Evolutionary conservation across 2,113 vertebrate genomes (phyloP).

Genomic region (Platycercus adscitus): DNA sequence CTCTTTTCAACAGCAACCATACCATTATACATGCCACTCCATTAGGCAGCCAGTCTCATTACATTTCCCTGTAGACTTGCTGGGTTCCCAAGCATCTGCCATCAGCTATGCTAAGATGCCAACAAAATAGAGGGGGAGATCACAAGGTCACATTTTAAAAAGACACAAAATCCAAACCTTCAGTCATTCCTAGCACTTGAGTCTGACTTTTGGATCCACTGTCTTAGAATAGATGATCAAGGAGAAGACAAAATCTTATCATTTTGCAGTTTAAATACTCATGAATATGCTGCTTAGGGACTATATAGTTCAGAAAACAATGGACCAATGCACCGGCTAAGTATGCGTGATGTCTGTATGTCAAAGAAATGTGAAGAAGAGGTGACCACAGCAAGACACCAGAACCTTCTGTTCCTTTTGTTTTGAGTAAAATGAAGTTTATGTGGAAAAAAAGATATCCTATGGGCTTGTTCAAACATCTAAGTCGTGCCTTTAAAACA

Average conservation of each 20-base stretch:
- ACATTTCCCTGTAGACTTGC: not conserved
- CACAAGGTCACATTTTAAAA: not conserved
- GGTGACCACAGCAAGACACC: not conserved
- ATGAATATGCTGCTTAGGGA: not conserved
- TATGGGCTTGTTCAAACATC: not conserved
- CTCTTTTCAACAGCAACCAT: not conserved
- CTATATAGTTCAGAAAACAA: not conserved
- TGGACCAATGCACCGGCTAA: fast-evolving
- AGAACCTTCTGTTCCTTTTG: not conserved
- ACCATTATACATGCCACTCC: not conserved
- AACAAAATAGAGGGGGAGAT: not conserved
- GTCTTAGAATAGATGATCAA: not conserved
- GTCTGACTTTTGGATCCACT: not conserved
- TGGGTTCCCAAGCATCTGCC: not conserved
- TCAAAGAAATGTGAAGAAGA: not conserved
- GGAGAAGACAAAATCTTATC: not conserved
- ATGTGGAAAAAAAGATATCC: not conserved
- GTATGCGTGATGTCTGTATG: not conserved
- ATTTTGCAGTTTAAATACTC: not conserved
- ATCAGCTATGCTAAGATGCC: not conserved
- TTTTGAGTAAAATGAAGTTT: not conserved
- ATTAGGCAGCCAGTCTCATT: not conserved
- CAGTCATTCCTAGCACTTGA: not conserved
- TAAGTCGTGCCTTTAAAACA: not conserved
- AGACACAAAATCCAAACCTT: not conserved